phyloP scores from a whole-genome alignment of 2,888 invertebrate genomes.

The Ichneumon xanthorius region DNA sequence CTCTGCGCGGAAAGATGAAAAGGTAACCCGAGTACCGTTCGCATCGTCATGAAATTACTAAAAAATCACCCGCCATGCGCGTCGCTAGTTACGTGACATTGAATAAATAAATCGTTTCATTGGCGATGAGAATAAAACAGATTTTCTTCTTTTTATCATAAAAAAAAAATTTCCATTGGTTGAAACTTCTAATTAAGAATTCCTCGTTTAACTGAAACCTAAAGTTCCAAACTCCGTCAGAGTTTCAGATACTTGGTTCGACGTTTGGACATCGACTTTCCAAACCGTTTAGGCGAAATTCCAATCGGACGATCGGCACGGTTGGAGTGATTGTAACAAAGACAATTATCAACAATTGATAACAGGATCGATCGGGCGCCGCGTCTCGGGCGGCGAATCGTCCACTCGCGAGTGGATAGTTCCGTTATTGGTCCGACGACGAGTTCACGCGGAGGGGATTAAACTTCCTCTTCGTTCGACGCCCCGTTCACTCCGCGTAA shows the following conservation, averaged over 20 bases:
- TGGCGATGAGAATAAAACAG: neutral
- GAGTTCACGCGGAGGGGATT: slow-evolving; percentile 18
- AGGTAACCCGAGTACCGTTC: neutral
- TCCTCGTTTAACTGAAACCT: neutral
- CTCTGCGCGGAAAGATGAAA: neutral
- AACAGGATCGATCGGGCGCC: neutral
- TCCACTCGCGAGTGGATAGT: slow-evolving; percentile 16
- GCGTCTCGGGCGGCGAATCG: neutral
- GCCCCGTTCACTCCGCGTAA: neutral
- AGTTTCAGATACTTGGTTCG: neutral
- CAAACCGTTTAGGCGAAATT: neutral
- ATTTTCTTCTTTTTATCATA: neutral
- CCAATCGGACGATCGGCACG: too few relatives aligned
- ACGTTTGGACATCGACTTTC: neutral
- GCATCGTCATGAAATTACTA: neutral
- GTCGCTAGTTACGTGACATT: neutral
- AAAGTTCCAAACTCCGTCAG: neutral
- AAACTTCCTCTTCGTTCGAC: neutral
- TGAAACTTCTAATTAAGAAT: neutral
- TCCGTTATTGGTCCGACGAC: slow-evolving; percentile 25
- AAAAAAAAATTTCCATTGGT: neutral
- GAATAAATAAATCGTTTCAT: neutral
- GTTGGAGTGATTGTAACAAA: neutral
- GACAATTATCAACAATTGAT: neutral
- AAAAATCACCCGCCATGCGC: neutral